phyloP scores from a whole-genome alignment of 2,888 invertebrate species.

The Dryobotodes eremita region DNA sequence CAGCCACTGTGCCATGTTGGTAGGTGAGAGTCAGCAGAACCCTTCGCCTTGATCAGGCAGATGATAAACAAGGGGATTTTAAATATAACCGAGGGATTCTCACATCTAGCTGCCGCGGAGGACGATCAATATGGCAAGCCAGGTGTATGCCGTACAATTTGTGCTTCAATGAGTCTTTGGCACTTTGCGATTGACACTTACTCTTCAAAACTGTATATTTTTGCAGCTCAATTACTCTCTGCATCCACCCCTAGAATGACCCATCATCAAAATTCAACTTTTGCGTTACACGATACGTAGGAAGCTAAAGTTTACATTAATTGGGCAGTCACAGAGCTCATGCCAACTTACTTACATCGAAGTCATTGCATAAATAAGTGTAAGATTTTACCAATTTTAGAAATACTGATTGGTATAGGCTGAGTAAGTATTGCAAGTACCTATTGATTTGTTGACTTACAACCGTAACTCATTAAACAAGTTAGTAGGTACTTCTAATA shows the following conservation, averaged over 20 bases:
- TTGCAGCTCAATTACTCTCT: not conserved
- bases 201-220: not conserved
- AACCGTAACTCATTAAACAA: constrained; percentile 4
- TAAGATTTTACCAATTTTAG: not conserved
- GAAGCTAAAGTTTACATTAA: not conserved
- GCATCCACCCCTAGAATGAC: too few species aligned
- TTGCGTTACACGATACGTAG: not conserved
- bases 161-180: not conserved
- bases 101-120: not conserved
- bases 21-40: not conserved
- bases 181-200: not conserved
- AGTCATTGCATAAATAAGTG: too few species aligned
- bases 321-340: not conserved
- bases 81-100: not conserved
- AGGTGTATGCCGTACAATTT: not conserved
- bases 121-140: not conserved
- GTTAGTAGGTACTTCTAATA: not conserved
- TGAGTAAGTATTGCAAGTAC: not conserved
- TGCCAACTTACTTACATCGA: not conserved
- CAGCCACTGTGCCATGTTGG: not conserved
- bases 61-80: not conserved
- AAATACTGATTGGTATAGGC: not conserved
- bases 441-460: not conserved
- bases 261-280: not conserved
- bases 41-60: not conserved